Percentiles rank a stretch among this genome's conserved stretches.
phyloP scores from a whole-genome alignment of 2,113 vertebrate genomes.

The Phrynocephalus versicolor region DNA sequence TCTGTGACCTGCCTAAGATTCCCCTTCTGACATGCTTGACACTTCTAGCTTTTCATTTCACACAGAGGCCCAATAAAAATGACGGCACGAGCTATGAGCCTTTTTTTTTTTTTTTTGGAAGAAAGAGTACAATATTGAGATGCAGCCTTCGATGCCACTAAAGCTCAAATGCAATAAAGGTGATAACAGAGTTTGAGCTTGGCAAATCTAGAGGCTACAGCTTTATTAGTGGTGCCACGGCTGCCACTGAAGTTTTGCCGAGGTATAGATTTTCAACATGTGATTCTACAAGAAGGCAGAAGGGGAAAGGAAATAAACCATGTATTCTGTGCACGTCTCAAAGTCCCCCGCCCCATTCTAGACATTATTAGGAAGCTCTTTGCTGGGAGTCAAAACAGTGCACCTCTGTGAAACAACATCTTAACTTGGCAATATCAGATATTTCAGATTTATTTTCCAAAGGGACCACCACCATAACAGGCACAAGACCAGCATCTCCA shows the following conservation, averaged over 20 bases:
- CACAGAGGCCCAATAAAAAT: background rate
- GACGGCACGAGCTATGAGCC: background rate
- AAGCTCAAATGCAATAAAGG: background rate
- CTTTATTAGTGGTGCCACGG: background rate
- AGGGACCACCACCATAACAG: background rate
- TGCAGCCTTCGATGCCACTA: background rate
- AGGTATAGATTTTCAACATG: background rate
- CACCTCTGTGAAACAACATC: background rate
- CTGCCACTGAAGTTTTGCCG: background rate
- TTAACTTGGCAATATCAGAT: background rate
- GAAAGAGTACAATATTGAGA: background rate
- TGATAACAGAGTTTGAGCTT: background rate
- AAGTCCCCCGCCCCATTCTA: no score
- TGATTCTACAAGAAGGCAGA: background rate
- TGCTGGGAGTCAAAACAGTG: background rate
- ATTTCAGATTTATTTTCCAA: background rate
- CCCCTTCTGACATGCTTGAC: background rate
- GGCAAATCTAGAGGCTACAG: constrained; percentile 2
- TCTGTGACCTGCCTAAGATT: fast-evolving
- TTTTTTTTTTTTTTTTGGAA: background rate
- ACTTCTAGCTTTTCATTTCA: background rate
- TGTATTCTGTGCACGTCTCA: background rate
- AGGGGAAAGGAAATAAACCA: fast-evolving
- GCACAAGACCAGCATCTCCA: background rate
- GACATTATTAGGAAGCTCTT: background rate